phyloP scores from a whole-genome alignment of 2,797 vertebrate species.

The Aulostomus chinensis region DNA sequence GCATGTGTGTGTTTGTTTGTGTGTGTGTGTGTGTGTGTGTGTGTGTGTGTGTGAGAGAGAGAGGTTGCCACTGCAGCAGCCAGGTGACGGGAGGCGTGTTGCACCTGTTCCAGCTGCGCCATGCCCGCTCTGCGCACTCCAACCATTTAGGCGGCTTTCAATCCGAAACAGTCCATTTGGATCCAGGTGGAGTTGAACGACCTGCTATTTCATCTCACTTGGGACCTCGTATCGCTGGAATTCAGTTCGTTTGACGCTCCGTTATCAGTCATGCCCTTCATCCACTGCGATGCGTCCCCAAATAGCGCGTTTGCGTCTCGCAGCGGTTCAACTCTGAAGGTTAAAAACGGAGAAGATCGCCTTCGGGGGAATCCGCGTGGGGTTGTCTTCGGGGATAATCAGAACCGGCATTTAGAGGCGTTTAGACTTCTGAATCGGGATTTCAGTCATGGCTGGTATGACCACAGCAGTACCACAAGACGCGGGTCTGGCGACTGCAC shows the following conservation, averaged over 20 bases:
- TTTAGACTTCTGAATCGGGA: too few relatives aligned
- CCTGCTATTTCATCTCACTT: too few relatives aligned
- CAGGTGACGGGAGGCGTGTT: slow-evolving; percentile 72
- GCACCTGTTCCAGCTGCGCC: slow-evolving; percentile 81
- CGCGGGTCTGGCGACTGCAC: slow-evolving; percentile 9
- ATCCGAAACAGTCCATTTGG: too few relatives aligned
- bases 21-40: slow-evolving; percentile 4
- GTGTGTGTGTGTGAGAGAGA: slow-evolving; percentile 20
- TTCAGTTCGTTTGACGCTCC: too few relatives aligned
- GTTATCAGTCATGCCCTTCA: slow-evolving; percentile 33
- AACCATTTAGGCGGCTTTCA: slow-evolving; percentile 33
- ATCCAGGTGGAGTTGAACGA: too few relatives aligned
- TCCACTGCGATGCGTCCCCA: too few relatives aligned
- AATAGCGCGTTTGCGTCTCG: slow-evolving; percentile 4
- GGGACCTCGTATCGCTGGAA: too few relatives aligned
- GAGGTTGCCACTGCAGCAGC: slow-evolving; percentile 52
- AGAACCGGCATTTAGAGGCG: too few relatives aligned
- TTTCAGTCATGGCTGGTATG: too few relatives aligned
- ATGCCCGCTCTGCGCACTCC: slow-evolving; percentile 64
- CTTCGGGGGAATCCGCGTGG: slow-evolving; percentile 26
- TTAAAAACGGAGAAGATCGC: too few relatives aligned
- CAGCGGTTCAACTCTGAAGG: slow-evolving; percentile 40
- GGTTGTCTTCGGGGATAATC: too few relatives aligned
- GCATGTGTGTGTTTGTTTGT: background rate
- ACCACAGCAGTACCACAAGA: too few relatives aligned